phyloP scores from a whole-genome alignment of 2,888 invertebrate species.

The Lasius platythorax region DNA sequence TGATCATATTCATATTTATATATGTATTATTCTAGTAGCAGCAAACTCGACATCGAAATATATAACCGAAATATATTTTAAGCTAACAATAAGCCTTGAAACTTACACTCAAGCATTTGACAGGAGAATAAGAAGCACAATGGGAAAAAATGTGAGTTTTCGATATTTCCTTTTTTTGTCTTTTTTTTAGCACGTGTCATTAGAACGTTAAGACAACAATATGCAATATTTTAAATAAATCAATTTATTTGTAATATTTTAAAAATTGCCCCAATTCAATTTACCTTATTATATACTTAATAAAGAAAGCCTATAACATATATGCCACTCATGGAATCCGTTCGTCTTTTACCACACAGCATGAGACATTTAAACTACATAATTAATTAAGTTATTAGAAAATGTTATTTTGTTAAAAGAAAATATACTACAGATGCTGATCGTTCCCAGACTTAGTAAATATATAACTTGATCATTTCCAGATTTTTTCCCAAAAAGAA shows the following conservation, averaged over 20 bases:
- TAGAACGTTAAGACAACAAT: no score
- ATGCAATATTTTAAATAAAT: background rate
- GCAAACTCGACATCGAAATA: no score
- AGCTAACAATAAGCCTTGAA: no score
- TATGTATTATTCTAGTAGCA: no score
- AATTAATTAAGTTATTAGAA: background rate
- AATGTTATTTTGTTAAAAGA: background rate
- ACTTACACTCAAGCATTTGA: background rate
- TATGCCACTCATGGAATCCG: background rate
- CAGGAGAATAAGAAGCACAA: background rate
- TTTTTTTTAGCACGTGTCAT: no score
- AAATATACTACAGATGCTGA: background rate
- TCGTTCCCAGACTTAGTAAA: background rate
- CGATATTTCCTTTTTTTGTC: background rate
- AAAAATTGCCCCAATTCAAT: background rate
- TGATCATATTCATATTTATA: no score
- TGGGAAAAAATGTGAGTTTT: background rate
- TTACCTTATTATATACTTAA: background rate
- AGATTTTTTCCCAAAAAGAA: background rate
- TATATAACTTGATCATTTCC: background rate
- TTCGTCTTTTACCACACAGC: background rate
- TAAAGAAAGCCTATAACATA: background rate
- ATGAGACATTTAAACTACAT: background rate
- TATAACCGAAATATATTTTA: no score
- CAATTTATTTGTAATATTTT: background rate